These are phyloP conservation scores for Conchocele bisecta DNA, from an alignment of 2,888 invertebrate species.

Conservation along the genomic window DNA sequence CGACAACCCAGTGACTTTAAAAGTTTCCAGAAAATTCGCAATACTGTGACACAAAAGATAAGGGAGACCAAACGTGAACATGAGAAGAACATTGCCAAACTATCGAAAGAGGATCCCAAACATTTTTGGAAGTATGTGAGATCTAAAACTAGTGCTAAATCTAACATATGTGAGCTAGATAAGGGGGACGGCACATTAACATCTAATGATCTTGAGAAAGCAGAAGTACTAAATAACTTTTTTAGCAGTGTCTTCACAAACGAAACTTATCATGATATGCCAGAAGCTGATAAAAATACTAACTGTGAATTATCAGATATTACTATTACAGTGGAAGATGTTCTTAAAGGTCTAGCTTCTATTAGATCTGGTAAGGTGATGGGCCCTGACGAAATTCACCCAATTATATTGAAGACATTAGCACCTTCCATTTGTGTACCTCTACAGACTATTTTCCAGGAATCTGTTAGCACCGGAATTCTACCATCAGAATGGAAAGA, in stretches of 20 bases:
- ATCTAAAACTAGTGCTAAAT: not conserved
- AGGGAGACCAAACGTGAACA: not conserved
- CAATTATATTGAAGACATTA: conserved; percentile 2
- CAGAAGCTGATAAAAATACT: not conserved
- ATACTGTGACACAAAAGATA: not conserved
- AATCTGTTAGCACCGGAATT: too few species aligned
- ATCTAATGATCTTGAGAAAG: not conserved
- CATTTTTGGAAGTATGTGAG: conserved; percentile 4
- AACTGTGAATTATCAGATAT: not conserved
- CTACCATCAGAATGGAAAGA: not conserved
- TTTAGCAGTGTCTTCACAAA: not conserved
- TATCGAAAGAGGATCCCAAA: not conserved
- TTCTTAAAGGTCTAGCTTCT: not conserved
- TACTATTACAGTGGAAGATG: not conserved
- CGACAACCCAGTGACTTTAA: not conserved
- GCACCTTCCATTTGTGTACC: not conserved
- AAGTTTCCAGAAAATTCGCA: not conserved
- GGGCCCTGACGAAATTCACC: conserved; percentile 2
- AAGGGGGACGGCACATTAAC: not conserved
- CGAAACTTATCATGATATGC: not conserved
- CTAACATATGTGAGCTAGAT: not conserved
- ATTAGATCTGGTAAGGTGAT: not conserved
- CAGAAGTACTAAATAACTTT: not conserved
- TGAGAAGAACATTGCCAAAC: not conserved
- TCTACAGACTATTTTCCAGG: not conserved